Evolutionary conservation across 1,140 invertebrate genomes (phyloP).

Genomic region (Sitobion miscanthi): DNA sequence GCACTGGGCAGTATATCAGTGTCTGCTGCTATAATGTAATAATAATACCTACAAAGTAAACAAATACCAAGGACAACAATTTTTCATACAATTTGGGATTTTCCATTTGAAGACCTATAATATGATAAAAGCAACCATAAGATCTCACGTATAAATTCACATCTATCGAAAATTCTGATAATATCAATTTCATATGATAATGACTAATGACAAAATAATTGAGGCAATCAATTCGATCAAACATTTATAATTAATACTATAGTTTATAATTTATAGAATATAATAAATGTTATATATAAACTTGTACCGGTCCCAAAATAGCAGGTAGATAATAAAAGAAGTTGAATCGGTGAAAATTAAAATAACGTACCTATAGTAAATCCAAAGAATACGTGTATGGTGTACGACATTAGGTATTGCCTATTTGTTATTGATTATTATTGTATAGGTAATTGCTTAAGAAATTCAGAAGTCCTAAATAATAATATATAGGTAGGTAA

Average conservation of each 20-base stretch:
- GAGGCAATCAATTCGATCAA: background rate
- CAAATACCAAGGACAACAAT: background rate
- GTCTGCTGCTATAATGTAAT: background rate
- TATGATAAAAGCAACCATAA: background rate
- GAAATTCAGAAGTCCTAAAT: too few species aligned
- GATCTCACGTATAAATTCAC: background rate
- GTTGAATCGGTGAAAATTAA: background rate
- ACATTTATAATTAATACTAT: background rate
- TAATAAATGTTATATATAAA: background rate
- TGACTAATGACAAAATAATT: background rate
- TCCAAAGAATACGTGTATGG: background rate
- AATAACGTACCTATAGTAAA: background rate
- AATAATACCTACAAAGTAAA: background rate
- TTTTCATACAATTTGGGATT: background rate
- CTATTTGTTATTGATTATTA: too few species aligned
- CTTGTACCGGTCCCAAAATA: background rate
- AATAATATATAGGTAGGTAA: too few species aligned
- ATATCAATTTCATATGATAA: background rate
- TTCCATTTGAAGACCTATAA: background rate
- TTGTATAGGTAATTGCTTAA: too few species aligned
- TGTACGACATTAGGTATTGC: too few species aligned
- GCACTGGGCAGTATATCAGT: background rate
- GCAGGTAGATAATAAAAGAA: background rate
- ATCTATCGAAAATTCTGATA: background rate
- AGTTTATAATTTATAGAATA: conserved; percentile 1